Conservation (phyloP, 2,888 invertebrate genomes). For the Torymus auratus region DNA sequence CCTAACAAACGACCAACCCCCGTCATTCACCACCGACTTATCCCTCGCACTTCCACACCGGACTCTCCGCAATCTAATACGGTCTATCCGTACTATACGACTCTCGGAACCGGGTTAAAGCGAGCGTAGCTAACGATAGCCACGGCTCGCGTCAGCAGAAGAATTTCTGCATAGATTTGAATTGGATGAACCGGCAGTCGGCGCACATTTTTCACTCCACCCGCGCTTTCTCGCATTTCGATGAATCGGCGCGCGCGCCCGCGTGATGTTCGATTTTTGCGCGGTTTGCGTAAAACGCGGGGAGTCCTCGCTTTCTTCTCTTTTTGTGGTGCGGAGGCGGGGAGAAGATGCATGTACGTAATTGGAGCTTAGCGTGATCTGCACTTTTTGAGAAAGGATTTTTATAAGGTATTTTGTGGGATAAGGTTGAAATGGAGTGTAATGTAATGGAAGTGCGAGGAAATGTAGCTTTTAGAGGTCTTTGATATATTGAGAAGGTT, state of each 20-base stretch:
- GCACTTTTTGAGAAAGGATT: not conserved
- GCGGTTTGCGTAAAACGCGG: not conserved
- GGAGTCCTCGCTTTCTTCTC: not conserved
- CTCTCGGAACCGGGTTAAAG: too few relatives aligned
- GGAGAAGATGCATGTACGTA: not conserved
- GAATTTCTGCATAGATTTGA: conserved; percentile 31
- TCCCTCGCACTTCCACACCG: too few relatives aligned
- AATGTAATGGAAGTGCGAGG: too few relatives aligned
- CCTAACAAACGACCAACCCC: too few relatives aligned
- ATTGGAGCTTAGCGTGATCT: conserved; percentile 18
- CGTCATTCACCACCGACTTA: too few relatives aligned
- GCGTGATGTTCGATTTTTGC: conserved; percentile 25
- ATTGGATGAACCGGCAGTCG: conserved; percentile 33
- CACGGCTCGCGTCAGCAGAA: conserved; percentile 18
- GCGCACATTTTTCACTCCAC: conserved; percentile 3
- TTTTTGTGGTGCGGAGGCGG: not conserved
- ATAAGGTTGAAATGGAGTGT: too few relatives aligned
- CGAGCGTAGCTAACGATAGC: too few relatives aligned
- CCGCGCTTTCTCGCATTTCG: conserved; percentile 30
- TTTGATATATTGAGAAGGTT: too few relatives aligned
- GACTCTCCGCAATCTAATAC: too few relatives aligned
- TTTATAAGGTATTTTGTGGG: too few relatives aligned
- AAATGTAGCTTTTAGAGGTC: too few relatives aligned
- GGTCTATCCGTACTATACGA: too few relatives aligned
- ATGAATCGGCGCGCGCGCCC: conserved; percentile 33